phyloP scores from a whole-genome alignment of 2,113 vertebrate genomes.

The Catharus fuscescens region DNA sequence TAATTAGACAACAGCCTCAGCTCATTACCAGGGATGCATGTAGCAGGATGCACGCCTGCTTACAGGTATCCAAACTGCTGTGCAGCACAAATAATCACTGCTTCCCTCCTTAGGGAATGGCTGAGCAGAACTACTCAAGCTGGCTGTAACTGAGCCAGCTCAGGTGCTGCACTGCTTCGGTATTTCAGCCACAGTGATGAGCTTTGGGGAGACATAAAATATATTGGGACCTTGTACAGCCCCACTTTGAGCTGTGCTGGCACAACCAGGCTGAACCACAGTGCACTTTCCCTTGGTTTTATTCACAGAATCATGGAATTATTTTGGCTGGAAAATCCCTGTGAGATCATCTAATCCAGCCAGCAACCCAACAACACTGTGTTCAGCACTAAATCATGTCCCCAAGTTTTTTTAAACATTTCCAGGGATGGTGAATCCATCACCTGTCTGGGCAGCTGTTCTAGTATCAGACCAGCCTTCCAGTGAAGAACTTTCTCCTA shows the following conservation, averaged over 20 bases:
- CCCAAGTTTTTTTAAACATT: not conserved
- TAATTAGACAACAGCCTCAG: not conserved
- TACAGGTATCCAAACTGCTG: not conserved
- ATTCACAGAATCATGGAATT: not conserved
- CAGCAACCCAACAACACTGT: not conserved
- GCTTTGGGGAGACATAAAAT: not conserved
- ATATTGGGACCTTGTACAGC: not conserved
- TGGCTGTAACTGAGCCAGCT: not conserved
- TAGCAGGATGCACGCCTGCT: not conserved
- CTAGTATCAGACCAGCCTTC: no score
- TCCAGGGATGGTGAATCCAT: not conserved
- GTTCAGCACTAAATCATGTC: not conserved
- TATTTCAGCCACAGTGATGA: fast-evolving
- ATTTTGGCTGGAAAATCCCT: not conserved
- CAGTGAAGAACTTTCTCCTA: not conserved
- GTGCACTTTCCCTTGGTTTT: not conserved
- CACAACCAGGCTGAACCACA: not conserved
- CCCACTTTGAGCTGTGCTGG: fast-evolving
- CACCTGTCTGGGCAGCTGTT: not conserved
- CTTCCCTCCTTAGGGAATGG: not conserved
- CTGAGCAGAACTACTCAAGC: not conserved
- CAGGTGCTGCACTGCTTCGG: not conserved
- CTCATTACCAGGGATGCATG: not conserved
- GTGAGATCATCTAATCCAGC: fast-evolving
- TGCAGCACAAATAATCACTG: not conserved